These are phyloP conservation scores for Barypeithes pellucidus DNA, from an alignment of 2,888 invertebrate species.

Conservation along the genomic window DNA sequence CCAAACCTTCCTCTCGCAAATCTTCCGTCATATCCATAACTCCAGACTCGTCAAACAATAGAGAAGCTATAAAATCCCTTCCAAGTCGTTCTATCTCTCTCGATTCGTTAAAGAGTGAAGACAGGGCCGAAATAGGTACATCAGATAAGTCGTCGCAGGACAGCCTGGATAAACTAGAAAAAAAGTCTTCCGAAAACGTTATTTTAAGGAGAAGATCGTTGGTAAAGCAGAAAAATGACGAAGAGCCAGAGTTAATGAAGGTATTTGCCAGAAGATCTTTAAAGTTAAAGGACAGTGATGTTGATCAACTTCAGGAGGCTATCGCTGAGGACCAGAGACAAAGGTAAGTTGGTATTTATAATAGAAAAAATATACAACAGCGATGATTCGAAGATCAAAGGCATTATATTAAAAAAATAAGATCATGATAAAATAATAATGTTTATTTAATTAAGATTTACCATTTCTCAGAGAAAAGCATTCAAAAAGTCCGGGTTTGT, in stretches of 20 bases:
- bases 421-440: too few relatives aligned
- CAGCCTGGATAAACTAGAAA: conserved; percentile 62
- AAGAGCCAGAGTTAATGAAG: conserved; percentile 86
- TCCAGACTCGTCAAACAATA: conserved; percentile 60
- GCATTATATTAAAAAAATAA: too few relatives aligned
- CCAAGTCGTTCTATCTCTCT: conserved; percentile 74
- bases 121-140: conserved; percentile 59
- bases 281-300: conserved; percentile 83
- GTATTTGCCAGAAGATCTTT: conserved; percentile 87
- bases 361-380: too few relatives aligned
- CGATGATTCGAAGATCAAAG: too few relatives aligned
- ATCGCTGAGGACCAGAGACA: conserved; percentile 70
- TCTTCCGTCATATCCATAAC: conserved; percentile 61
- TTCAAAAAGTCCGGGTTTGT: too few relatives aligned
- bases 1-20: conserved; percentile 57
- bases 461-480: too few relatives aligned
- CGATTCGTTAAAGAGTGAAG: conserved; percentile 68
- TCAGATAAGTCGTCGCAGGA: conserved; percentile 62
- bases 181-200: conserved; percentile 66
- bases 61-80: conserved; percentile 64
- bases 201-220: conserved; percentile 75
- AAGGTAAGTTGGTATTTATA: conserved; percentile 77
- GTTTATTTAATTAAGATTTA: too few relatives aligned
- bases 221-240: conserved; percentile 74
- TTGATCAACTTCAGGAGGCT: conserved; percentile 74